Evolutionary conservation across 2,113 vertebrate genomes (phyloP).

Genomic region (Daphoenositta chrysoptera): DNA sequence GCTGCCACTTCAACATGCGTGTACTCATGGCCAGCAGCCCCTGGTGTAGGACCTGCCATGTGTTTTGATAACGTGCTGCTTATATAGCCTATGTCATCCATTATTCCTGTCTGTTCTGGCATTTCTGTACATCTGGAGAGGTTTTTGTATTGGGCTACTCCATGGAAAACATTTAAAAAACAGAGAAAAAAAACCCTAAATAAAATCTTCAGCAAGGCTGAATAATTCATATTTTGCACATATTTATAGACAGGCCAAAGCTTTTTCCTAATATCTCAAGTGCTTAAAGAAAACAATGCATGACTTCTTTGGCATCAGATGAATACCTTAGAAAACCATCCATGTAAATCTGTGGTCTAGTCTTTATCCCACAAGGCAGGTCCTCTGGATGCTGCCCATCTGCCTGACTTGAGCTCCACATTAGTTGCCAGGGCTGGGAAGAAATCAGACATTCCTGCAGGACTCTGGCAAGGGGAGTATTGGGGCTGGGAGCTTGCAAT

Average conservation of each 20-base stretch:
- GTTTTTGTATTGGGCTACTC: not conserved
- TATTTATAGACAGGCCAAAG: not conserved
- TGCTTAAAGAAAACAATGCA: not conserved
- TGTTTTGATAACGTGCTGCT: not conserved
- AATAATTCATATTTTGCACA: not conserved
- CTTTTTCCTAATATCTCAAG: not conserved
- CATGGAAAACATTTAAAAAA: not conserved
- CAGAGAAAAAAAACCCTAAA: not conserved
- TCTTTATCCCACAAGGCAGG: not conserved
- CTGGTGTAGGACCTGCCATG: not conserved
- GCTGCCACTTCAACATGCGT: not conserved
- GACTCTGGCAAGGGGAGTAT: not conserved
- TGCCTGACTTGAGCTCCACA: not conserved
- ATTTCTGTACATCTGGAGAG: not conserved
- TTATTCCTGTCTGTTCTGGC: not conserved
- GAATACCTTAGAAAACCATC: not conserved
- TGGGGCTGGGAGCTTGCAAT: not conserved
- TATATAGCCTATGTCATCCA: not conserved
- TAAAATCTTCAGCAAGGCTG: not conserved
- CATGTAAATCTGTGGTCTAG: not conserved
- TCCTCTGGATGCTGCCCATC: not conserved
- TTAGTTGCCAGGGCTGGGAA: not conserved
- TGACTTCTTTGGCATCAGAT: not conserved
- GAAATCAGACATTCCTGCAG: not conserved
- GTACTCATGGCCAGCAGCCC: not conserved